Percentiles rank a stretch among this genome's conserved stretches.
phyloP scores from a whole-genome alignment of 2,888 invertebrate species.

The Frankliniella fusca region DNA sequence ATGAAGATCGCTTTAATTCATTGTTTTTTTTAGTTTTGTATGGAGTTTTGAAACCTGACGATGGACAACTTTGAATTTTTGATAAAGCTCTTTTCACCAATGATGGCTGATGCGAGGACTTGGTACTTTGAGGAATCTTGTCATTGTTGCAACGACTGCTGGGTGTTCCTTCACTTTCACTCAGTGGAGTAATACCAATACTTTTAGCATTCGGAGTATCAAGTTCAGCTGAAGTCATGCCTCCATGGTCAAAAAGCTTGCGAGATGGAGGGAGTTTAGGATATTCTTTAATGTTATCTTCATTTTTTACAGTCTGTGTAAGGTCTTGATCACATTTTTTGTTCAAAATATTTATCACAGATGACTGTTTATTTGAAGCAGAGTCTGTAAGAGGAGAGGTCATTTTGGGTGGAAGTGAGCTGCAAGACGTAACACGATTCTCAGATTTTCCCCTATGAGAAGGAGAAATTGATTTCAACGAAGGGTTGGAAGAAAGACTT shows the following conservation, averaged over 20 bases:
- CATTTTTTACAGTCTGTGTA: background rate
- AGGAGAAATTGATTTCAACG: background rate
- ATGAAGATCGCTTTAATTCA: background rate
- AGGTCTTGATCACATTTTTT: background rate
- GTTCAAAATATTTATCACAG: background rate
- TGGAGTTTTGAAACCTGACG: constrained; percentile 4
- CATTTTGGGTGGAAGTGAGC: background rate
- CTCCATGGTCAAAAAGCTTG: background rate
- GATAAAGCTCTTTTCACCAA: background rate
- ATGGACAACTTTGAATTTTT: background rate
- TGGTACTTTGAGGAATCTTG: no score
- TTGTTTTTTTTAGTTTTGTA: background rate
- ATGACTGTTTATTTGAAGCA: background rate
- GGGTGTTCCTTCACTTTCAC: no score
- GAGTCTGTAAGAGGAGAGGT: background rate
- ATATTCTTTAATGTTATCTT: background rate
- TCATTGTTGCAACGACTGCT: no score
- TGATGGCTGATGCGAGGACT: background rate
- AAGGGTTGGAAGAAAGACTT: background rate
- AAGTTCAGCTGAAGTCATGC: background rate
- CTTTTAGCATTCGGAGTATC: background rate
- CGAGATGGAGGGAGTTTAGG: background rate
- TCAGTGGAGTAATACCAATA: no score
- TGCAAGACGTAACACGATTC: background rate
- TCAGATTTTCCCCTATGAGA: background rate